Evolutionary conservation across 2,113 vertebrate species (phyloP).

Genomic region (Sterrhoptilus dennistouni): DNA sequence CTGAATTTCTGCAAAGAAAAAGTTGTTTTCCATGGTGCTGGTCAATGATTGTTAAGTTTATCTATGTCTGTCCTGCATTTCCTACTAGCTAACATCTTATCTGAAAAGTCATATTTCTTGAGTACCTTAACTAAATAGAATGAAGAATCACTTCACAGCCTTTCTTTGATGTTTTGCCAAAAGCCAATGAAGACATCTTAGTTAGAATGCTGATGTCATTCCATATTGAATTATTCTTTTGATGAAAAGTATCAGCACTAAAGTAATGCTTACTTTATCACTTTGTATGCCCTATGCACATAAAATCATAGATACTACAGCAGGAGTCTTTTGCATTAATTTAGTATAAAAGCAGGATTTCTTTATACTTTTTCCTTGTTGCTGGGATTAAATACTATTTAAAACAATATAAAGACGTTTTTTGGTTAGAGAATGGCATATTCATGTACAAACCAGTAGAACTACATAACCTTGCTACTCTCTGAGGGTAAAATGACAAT

Average conservation of each 20-base stretch:
- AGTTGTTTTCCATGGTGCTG: not conserved
- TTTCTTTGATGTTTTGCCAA: constrained; percentile 36
- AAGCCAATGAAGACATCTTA: not conserved
- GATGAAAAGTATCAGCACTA: not conserved
- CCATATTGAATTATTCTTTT: constrained; percentile 4
- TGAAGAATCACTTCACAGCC: not conserved
- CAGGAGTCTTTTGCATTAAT: not conserved
- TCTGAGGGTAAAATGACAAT: not conserved
- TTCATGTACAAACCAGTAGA: not conserved
- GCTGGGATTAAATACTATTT: not conserved
- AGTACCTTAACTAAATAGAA: not conserved
- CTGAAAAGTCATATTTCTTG: not conserved
- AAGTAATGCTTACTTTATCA: not conserved
- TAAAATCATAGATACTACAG: not conserved
- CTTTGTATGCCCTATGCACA: not conserved
- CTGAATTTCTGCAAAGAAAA: not conserved
- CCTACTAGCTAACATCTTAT: not conserved
- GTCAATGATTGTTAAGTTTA: not conserved
- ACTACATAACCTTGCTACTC: not conserved
- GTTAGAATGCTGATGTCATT: not conserved
- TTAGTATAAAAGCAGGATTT: not conserved
- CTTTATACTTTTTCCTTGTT: not conserved
- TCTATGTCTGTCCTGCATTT: not conserved
- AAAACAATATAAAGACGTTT: not conserved
- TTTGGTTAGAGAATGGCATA: not conserved